Evolutionary conservation across 2,797 vertebrate species (phyloP), one percentile per base, ranked within the genome.

Genomic region (Argentina silus): DNA sequence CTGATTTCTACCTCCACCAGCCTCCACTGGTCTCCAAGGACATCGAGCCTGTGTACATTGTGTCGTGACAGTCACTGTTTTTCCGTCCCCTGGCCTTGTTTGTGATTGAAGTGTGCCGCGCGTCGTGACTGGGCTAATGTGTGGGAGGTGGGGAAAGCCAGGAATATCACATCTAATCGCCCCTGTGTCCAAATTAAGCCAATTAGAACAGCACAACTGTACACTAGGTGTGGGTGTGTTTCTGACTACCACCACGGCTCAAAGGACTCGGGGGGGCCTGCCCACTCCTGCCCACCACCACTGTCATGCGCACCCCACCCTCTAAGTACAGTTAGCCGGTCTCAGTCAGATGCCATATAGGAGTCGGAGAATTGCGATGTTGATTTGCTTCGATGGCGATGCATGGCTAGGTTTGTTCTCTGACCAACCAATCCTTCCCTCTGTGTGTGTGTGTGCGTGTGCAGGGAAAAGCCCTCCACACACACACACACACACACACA

Each of bases 31-130:
- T 4, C 27, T 36, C 27, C 4, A 36, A 36, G 27, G 27, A 36
- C 77, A 88, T 76, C 84, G 69, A 74, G 47, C 7, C 27, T 69
- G 44, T 60, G 45, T 45, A 53, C 15, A 84, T 68, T 77, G 85
- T 89, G 87, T 92, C 88, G 91, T 93, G 93, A 92, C 91, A 73
- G 57, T 87, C 88, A 83, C 86, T 90, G 85, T 88, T 86, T 86
- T 82, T 73, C 76, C 80, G 81, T 85, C 82, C 64, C 80, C 81
- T 80, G 72, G 53, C n/a, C 78, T 84, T 87, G 86, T 90, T 92
- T 89, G 87, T 92, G 90, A 87, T 90, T 93, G 81, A 87, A 93
- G 90, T 86, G 57, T 10, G 89, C 81, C 78, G 76, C 81, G 80
- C 87, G 77, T 92, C 88, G 87, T 91, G 92, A 92, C 90, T 85